Base-by-base conservation (phyloP, 23 tunicate genomes). In the Halocynthia aurantium region DNA sequence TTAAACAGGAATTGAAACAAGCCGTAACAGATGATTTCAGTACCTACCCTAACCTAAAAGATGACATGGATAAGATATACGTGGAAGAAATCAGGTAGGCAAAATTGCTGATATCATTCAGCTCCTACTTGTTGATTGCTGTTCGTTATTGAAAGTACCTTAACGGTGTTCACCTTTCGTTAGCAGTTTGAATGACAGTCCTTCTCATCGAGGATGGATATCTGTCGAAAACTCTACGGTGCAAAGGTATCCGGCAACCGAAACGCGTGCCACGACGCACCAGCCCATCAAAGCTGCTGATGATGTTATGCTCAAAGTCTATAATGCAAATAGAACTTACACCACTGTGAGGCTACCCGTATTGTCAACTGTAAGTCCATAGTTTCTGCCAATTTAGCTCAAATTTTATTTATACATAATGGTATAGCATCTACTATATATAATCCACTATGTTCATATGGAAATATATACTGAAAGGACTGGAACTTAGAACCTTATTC, bases 301-400 rank as follows among this genome's bases (percentile, higher is more conserved):
- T 60, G 74, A 89, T 50, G 96, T 81, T 51, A 55, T 89, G 80
- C 31, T 89, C 57, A 89, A 89, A 71, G 77, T 89, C 17, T 80
- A 84, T 82, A 84, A 84, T 83, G 60, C 62, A n/a, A 62, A 80
- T 15, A 80, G 76, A 20, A 76, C 83, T 5, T 89, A 89, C 83
- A 83, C 96, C 76, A 89, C 96, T 66, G 85, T 89, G 44, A 84
- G 71, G 64, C 52, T 89, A 6, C 82, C 96, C 6, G 71, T 89
- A 7, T 60, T 75, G 12, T 75, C 88, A 51, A 84, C 74, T 52
- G 96, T 89, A 58, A 84, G 96, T 31, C 44, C 44, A 1, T 4
- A 31, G 44, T 0, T 31, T 31, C 4, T 31, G 1, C 44, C 4
- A 31, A 31, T 31, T 31, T 4, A 31, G 44, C 44, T 31, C 44